Evolutionary conservation across 2,113 vertebrate species (phyloP).

Genomic region (Bubo bubo): DNA sequence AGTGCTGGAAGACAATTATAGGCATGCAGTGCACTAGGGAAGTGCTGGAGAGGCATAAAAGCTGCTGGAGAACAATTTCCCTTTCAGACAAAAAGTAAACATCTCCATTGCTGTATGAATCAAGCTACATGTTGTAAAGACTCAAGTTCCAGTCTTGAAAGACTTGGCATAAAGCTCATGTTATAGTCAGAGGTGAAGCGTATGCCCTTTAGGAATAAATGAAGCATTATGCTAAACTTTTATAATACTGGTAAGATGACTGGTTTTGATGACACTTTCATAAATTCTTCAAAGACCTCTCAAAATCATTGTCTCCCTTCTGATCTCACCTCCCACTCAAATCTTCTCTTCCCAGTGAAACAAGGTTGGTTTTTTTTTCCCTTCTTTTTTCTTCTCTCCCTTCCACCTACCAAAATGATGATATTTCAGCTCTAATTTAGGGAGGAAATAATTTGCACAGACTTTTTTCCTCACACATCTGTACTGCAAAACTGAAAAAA

Average conservation of each 20-base stretch:
- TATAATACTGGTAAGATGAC: neutral
- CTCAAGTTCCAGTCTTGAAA: neutral
- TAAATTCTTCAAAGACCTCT: slow-evolving; percentile 5
- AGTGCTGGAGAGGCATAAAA: neutral
- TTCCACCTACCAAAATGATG: neutral
- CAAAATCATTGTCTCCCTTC: slow-evolving; percentile 2
- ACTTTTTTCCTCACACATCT: neutral
- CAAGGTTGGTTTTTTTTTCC: neutral
- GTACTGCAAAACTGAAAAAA: slow-evolving; percentile 3
- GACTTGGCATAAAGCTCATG: neutral
- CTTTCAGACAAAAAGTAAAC: neutral
- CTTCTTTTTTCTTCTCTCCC: neutral
- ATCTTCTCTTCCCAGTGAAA: slow-evolving; percentile 15
- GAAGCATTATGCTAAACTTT: neutral
- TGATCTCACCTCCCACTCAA: slow-evolving; percentile 16
- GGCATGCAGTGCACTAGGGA: neutral
- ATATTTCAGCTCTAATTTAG: neutral
- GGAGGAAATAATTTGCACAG: neutral
- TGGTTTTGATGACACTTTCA: neutral
- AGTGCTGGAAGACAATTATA: neutral
- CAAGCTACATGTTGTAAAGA: neutral
- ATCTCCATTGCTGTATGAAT: neutral
- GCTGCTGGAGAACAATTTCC: neutral
- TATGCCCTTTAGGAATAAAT: neutral
- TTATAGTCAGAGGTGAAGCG: neutral